Evolutionary conservation across 1,140 invertebrate genomes (phyloP), one percentile per base, ranked within the genome.

Genomic region (Aphelenchoides avenae): DNA sequence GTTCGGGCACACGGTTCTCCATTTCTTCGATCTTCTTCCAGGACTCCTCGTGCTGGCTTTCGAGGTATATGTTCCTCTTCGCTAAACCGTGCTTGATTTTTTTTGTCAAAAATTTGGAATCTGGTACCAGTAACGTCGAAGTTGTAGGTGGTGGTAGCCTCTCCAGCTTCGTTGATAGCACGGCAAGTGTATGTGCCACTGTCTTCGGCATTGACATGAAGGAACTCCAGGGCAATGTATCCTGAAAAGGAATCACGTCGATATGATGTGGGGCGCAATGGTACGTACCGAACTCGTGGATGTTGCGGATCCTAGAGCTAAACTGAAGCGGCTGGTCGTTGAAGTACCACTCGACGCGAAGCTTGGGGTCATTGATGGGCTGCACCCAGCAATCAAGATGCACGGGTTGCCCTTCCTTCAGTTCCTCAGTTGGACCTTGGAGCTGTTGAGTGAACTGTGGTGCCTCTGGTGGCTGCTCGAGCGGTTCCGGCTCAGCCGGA

Each of bases 221-320:
- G 82, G 61, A 98, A 91, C 68, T 94, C 91, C 50, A 96, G 81
- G 42, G 89, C 88, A 13, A 90, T 89, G 74, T 92, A 93, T 40
- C n/a, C n/a, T n/a, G n/a, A n/a, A n/a, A n/a, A n/a, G n/a, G n/a
- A n/a, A n/a, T n/a, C n/a, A n/a, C n/a, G n/a, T n/a, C n/a, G n/a
- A n/a, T n/a, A n/a, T n/a, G n/a, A n/a, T n/a, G n/a, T n/a, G n/a
- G n/a, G n/a, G n/a, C n/a, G n/a, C n/a, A n/a, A n/a, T n/a, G n/a
- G n/a, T n/a, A n/a, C n/a, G n/a, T n/a, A n/a, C 90, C 90, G 80
- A 93, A 93, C 77, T 93, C 89, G 74, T 88, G 88, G 85, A 93
- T 92, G 42, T 88, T 91, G 44, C 89, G 85, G 80, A 92, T 91
- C 62, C 90, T 83, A 13, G 89, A 89, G 71, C 84, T 85, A 83